phyloP scores from a whole-genome alignment of 2,113 vertebrate genomes.

The Phyllopteryx taeniolatus region DNA sequence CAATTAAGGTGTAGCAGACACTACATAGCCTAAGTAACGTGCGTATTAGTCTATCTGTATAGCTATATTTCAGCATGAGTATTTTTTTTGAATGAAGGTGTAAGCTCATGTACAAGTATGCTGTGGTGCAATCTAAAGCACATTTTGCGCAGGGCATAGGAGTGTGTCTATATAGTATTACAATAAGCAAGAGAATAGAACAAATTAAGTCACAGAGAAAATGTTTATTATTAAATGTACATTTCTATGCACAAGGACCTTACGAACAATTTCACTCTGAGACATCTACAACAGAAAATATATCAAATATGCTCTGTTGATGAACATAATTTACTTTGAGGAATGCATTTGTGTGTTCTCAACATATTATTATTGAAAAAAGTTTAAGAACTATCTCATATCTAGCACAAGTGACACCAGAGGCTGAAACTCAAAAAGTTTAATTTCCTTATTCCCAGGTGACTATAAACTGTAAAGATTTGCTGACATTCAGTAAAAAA shows the following conservation, averaged over 20 bases:
- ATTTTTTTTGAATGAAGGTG: constrained; percentile 37
- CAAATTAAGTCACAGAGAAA: background rate
- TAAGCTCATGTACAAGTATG: constrained; percentile 50
- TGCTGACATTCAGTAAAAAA: constrained; percentile 2
- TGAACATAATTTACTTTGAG: background rate
- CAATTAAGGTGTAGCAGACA: constrained; percentile 49
- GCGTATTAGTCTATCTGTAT: constrained; percentile 26
- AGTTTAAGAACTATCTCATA: background rate
- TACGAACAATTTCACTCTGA: background rate
- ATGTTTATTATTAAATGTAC: background rate
- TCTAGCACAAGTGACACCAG: background rate
- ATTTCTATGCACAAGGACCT: constrained; percentile 2
- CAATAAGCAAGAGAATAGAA: constrained; percentile 19
- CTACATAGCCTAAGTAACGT: constrained; percentile 20
- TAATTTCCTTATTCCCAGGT: constrained; percentile 3
- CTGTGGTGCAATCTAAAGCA: constrained; percentile 49
- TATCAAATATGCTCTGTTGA: background rate
- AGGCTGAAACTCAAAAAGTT: background rate
- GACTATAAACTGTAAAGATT: background rate
- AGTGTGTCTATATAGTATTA: constrained; percentile 13
- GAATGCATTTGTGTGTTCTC: background rate
- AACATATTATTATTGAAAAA: background rate
- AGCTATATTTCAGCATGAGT: constrained; percentile 29
- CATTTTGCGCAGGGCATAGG: constrained; percentile 25
- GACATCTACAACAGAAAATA: background rate